Conservation (phyloP, 2,888 invertebrate genomes). For the Ochlodes sylvanus region DNA sequence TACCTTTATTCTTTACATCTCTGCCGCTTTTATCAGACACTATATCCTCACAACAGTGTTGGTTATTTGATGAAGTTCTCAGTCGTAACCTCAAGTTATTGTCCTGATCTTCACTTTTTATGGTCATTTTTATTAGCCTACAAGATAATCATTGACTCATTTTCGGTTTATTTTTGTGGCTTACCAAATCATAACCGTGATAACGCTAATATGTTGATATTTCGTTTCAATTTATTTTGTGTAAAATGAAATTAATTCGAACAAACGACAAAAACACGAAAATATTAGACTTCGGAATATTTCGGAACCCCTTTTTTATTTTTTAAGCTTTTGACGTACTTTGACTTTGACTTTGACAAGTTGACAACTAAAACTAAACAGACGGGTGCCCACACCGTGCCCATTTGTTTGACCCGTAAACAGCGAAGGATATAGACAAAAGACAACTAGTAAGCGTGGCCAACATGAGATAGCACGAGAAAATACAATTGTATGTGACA, state of each 20-base stretch:
- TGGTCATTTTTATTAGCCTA: slow-evolving; percentile 53
- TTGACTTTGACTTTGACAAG: no score
- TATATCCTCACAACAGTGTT: slow-evolving; percentile 64
- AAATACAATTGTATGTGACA: no score
- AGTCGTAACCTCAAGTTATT: slow-evolving; percentile 79
- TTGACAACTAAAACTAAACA: no score
- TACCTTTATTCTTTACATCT: slow-evolving; percentile 70
- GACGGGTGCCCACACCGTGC: no score
- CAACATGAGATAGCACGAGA: no score
- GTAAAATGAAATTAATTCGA: neutral
- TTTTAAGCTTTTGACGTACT: no score
- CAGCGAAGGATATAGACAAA: no score
- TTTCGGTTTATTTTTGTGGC: neutral
- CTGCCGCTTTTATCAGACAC: slow-evolving; percentile 63
- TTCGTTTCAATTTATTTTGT: neutral
- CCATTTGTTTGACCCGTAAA: no score
- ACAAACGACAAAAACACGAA: slow-evolving; percentile 2
- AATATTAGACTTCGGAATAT: slow-evolving; percentile 6
- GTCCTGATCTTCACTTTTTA: slow-evolving; percentile 73
- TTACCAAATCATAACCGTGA: no score
- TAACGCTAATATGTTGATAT: neutral
- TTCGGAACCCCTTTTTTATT: no score
- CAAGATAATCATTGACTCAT: neutral
- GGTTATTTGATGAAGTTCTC: slow-evolving; percentile 67
- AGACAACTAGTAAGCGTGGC: no score